These are phyloP conservation scores for Dorcus parallelipipedus DNA, from an alignment of 2,888 invertebrate genomes.

Conservation along the genomic window DNA sequence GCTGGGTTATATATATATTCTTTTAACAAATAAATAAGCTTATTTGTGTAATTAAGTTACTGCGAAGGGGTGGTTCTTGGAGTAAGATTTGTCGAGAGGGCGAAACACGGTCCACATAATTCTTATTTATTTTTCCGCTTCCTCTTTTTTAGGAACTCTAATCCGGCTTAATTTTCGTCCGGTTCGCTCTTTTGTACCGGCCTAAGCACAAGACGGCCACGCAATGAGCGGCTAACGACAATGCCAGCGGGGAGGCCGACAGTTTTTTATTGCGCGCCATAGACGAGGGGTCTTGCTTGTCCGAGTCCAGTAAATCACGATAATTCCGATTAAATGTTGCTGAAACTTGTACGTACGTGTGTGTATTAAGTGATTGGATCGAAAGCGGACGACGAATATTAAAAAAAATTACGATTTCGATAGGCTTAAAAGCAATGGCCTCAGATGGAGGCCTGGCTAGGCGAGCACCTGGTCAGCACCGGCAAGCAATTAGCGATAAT, in stretches of 20 bases:
- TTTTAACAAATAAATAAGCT: no score
- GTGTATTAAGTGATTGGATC: slow-evolving; percentile 14
- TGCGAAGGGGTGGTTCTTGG: background rate
- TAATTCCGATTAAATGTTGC: slow-evolving; percentile 16
- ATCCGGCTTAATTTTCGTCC: slow-evolving; percentile 46
- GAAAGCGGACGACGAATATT: background rate
- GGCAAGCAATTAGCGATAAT: slow-evolving; percentile 19
- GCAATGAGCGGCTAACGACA: slow-evolving; percentile 14
- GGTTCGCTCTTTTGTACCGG: slow-evolving; percentile 11
- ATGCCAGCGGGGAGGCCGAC: slow-evolving; percentile 13
- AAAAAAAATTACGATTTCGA: background rate
- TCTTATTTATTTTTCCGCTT: slow-evolving; percentile 50
- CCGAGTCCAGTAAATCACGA: slow-evolving; percentile 17
- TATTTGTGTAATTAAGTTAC: no score
- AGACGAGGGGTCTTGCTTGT: slow-evolving; percentile 11
- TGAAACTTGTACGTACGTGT: slow-evolving; percentile 14
- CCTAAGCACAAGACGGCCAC: background rate
- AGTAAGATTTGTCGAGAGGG: slow-evolving; percentile 11
- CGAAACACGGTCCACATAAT: slow-evolving; percentile 27
- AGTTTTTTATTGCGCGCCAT: slow-evolving; percentile 16
- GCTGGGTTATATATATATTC: no score
- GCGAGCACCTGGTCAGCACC: slow-evolving; percentile 18
- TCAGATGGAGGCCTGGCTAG: no score
- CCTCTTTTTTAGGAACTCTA: slow-evolving; percentile 43
- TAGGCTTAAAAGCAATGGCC: no score